Conservation (phyloP, 2,113 vertebrate genomes). For the Aleadryas rufinucha region DNA sequence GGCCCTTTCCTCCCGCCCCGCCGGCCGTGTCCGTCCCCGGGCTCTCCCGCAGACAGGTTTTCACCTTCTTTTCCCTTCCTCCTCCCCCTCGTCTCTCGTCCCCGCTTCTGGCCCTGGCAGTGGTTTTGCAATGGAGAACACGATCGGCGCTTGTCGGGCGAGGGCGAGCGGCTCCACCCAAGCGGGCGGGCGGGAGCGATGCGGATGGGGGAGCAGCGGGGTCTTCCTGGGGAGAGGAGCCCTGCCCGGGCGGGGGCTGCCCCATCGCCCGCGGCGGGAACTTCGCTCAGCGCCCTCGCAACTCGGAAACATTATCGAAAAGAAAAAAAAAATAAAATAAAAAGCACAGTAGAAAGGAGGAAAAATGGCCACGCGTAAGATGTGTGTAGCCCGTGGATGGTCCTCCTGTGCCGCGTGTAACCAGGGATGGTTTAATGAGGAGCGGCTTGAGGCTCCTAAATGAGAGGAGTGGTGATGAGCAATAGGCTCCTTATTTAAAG, state of each 20-base stretch:
- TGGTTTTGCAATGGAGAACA: not conserved
- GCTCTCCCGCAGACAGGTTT: not conserved
- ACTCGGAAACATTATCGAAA: not conserved
- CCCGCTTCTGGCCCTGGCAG: not conserved
- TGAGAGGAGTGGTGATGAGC: not conserved
- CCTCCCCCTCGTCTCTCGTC: not conserved
- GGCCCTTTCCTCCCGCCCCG: not conserved
- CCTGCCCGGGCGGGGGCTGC: not conserved
- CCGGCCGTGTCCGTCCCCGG: not conserved
- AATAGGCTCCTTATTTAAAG: not conserved
- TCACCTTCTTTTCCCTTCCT: not conserved
- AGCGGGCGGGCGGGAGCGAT: not conserved
- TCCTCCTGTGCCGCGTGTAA: not conserved
- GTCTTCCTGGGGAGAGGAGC: not conserved
- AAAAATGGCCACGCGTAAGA: not conserved
- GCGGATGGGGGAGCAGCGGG: not conserved
- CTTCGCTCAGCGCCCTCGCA: not conserved
- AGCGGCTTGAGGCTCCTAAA: not conserved
- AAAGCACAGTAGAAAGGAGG: not conserved
- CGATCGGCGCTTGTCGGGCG: not conserved
- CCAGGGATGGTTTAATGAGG: not conserved
- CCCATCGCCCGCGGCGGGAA: not conserved
- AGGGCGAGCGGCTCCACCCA: constrained; percentile 30
- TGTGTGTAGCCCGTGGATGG: not conserved
- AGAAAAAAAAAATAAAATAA: no score